Conservation (phyloP, 1,140 invertebrate species). For the Psilanteris sp. region DNA sequence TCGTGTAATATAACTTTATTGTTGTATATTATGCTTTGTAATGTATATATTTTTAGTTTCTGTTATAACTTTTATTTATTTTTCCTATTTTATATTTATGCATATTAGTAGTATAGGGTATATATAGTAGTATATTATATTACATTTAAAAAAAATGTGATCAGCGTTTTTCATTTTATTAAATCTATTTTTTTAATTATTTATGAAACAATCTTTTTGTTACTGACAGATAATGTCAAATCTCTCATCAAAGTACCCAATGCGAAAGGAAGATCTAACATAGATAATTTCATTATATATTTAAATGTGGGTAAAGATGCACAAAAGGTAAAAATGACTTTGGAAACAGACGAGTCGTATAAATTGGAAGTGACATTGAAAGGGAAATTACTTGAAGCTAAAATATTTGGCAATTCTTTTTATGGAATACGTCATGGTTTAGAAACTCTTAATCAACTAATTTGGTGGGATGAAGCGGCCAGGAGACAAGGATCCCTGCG, state of each 20-base stretch:
- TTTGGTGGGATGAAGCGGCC: conserved; percentile 86
- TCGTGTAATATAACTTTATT: neutral
- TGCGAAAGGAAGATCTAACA: conserved; percentile 67
- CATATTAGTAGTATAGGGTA: too few relatives aligned
- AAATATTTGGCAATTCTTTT: conserved; percentile 85
- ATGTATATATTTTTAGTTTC: too few relatives aligned
- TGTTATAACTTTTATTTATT: too few relatives aligned
- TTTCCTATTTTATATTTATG: too few relatives aligned
- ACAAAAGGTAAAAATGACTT: conserved; percentile 77
- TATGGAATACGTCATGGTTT: conserved; percentile 89
- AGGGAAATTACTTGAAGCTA: conserved; percentile 80
- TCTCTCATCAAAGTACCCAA: conserved; percentile 71
- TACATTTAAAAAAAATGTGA: too few relatives aligned
- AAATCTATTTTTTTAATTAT: too few relatives aligned
- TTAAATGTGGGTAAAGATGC: conserved; percentile 65
- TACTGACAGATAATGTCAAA: conserved; percentile 71
- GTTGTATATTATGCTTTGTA: too few relatives aligned
- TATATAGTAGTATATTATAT: too few relatives aligned
- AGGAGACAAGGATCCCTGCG: conserved; percentile 82
- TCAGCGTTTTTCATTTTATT: too few relatives aligned
- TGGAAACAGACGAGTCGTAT: conserved; percentile 88
- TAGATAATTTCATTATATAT: conserved; percentile 73
- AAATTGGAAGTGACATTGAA: conserved; percentile 82
- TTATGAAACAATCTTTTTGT: too few relatives aligned
- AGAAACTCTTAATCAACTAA: conserved; percentile 88